These are phyloP conservation scores for Spongia lamella DNA, from an alignment of 37 sponge, comb jelly and placozoan species.

Conservation along the genomic window DNA sequence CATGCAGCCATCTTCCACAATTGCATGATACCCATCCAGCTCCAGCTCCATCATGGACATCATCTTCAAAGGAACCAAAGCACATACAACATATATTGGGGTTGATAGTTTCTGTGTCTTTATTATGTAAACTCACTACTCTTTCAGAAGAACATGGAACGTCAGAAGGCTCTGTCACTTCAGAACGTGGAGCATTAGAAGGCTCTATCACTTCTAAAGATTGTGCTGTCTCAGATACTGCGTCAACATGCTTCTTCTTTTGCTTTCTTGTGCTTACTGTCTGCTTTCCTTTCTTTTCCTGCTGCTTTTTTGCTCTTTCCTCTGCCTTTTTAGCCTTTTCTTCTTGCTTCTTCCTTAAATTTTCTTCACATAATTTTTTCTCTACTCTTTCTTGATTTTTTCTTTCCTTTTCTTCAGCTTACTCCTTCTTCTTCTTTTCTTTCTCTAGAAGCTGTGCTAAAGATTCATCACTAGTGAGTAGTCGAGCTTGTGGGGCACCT, in stretches of 20 bases:
- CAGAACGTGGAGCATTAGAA: no score
- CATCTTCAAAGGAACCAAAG: conserved; percentile 29
- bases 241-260: no score
- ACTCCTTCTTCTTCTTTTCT: conserved; percentile 7
- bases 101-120: no score
- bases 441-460: neutral
- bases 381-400: conserved; percentile 2
- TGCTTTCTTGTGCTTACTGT: neutral
- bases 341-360: neutral
- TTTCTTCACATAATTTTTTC: neutral
- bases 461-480: conserved; percentile 1
- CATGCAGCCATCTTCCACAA: conserved; percentile 49
- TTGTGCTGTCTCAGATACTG: neutral
- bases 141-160: no score
- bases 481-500: conserved; percentile 19
- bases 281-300: neutral
- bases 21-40: conserved; percentile 30
- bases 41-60: conserved; percentile 10
- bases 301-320: neutral
- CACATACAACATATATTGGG: conserved; percentile 13
- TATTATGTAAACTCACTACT: no score
- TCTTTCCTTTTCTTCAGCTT: conserved; percentile 5
- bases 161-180: no score
- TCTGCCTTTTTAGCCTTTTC: neutral
- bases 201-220: neutral